A percentile compares a stretch with the other conserved stretches of the same genome.
phyloP scores from a whole-genome alignment of 2,113 vertebrate species.

The Serilophus lunatus region DNA sequence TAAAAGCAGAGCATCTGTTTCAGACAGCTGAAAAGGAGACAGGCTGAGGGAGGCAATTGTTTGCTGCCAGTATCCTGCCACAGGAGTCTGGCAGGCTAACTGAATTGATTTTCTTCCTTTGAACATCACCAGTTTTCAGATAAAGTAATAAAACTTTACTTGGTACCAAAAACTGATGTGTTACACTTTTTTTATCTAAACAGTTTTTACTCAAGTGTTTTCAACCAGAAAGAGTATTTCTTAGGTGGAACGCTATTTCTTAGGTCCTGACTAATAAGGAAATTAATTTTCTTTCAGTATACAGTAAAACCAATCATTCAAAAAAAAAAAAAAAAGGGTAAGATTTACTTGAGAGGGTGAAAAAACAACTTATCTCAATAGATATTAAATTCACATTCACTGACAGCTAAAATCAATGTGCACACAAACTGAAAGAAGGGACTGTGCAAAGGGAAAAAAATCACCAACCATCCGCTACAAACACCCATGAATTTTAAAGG shows the following conservation, averaged over 20 bases:
- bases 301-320: background rate
- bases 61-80: constrained; percentile 26
- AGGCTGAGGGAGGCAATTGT: constrained; percentile 12
- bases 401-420: constrained; percentile 13
- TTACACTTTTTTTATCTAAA: background rate
- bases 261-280: background rate
- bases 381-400: background rate
- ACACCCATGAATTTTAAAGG: background rate
- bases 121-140: constrained; percentile 40
- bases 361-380: background rate
- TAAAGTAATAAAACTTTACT: constrained; percentile 28
- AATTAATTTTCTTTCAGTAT: background rate
- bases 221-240: constrained; percentile 4
- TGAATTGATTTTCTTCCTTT: constrained; percentile 52
- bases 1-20: constrained; percentile 33
- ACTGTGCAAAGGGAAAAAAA: background rate
- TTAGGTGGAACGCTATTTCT: background rate
- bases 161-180: background rate
- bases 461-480: background rate
- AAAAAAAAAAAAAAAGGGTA: background rate
- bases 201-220: constrained; percentile 35
- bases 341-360: background rate
- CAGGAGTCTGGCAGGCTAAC: constrained; percentile 16
- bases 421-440: background rate
- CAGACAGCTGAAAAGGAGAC: constrained; percentile 34